Percentiles rank a stretch among this genome's conserved stretches.
Conservation (phyloP, 2,888 invertebrate genomes). For the Sclerodermus sp. region DNA sequence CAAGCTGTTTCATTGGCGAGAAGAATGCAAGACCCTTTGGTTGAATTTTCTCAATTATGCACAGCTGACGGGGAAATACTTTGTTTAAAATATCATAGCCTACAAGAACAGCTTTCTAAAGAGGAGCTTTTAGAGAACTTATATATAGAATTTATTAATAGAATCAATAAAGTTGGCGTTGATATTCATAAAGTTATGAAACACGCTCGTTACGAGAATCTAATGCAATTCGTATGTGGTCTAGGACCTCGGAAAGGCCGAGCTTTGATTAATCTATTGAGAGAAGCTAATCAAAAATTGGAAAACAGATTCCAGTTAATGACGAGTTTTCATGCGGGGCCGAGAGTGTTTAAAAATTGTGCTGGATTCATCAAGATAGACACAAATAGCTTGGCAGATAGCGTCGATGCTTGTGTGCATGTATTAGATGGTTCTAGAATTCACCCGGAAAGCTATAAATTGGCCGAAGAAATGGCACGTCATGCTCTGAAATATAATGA, state of each 20-base stretch:
- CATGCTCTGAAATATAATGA: slow-evolving; percentile 98
- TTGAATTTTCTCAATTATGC: too few relatives aligned
- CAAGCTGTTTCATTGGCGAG: too few relatives aligned
- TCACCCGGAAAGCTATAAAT: slow-evolving; percentile 99
- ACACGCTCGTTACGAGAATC: slow-evolving; percentile 81
- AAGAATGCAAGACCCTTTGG: too few relatives aligned
- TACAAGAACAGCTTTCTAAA: too few relatives aligned
- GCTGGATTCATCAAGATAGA: slow-evolving; percentile 99
- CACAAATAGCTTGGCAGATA: slow-evolving; percentile 89
- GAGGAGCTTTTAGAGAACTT: slow-evolving; percentile 84
- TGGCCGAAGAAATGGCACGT: slow-evolving; percentile 99
- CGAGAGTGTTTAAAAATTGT: slow-evolving; percentile 97
- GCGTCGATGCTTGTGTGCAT: slow-evolving; percentile 93
- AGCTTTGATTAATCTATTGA: slow-evolving; percentile 80
- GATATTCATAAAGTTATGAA: slow-evolving; percentile 93
- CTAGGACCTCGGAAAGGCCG: slow-evolving; percentile 94
- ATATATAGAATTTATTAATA: slow-evolving; percentile 87
- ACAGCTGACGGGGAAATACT: too few relatives aligned
- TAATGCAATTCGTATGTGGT: slow-evolving; percentile 96
- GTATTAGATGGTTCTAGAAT: slow-evolving; percentile 96
- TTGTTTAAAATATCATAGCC: too few relatives aligned
- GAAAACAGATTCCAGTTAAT: slow-evolving; percentile 96
- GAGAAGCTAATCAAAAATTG: slow-evolving; percentile 86
- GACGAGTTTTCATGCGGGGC: slow-evolving; percentile 95
- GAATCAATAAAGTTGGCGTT: slow-evolving; percentile 97